phyloP scores from a whole-genome alignment of 1,140 invertebrate genomes.

The Halotydeus destructor region DNA sequence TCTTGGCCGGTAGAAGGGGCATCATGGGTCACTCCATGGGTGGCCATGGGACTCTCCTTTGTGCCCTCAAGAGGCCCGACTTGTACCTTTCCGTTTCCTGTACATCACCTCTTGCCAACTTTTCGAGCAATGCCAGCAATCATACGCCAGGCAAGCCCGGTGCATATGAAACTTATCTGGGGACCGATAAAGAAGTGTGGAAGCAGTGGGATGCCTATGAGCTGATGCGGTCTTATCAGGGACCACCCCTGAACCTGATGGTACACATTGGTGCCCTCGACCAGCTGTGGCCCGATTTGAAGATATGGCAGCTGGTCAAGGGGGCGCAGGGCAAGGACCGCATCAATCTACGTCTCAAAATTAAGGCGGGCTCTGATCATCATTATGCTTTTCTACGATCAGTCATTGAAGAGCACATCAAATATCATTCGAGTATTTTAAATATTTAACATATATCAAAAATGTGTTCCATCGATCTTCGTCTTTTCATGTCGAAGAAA shows the following conservation, averaged over 20 bases:
- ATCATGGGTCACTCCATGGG: conserved; percentile 52
- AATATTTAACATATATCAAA: too few relatives aligned
- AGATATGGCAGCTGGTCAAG: too few relatives aligned
- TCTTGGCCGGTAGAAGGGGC: conserved; percentile 3
- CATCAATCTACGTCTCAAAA: conserved; percentile 69
- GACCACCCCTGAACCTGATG: conserved; percentile 57
- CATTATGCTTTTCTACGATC: conserved; percentile 84
- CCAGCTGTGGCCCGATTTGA: background rate
- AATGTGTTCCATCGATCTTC: too few relatives aligned
- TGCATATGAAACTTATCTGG: conserved; percentile 80
- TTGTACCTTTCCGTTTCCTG: conserved; percentile 74
- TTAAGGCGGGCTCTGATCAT: conserved; percentile 79
- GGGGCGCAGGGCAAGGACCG: conserved; percentile 33
- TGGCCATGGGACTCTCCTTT: conserved; percentile 83
- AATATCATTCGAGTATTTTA: conserved; percentile 37
- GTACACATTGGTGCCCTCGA: conserved; percentile 25
- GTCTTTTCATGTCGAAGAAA: too few relatives aligned
- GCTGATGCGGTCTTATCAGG: conserved; percentile 58
- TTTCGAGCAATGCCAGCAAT: too few relatives aligned
- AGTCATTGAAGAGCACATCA: conserved; percentile 83
- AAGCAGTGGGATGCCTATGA: conserved; percentile 68
- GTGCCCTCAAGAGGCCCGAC: conserved; percentile 73
- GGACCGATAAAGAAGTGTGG: conserved; percentile 42
- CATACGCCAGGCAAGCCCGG: too few relatives aligned
- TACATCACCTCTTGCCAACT: conserved; percentile 89